Evolutionary conservation across 1,140 invertebrate species (phyloP), one percentile per base, ranked within the genome.

Genomic region (Tyrophagus putrescentiae): DNA sequence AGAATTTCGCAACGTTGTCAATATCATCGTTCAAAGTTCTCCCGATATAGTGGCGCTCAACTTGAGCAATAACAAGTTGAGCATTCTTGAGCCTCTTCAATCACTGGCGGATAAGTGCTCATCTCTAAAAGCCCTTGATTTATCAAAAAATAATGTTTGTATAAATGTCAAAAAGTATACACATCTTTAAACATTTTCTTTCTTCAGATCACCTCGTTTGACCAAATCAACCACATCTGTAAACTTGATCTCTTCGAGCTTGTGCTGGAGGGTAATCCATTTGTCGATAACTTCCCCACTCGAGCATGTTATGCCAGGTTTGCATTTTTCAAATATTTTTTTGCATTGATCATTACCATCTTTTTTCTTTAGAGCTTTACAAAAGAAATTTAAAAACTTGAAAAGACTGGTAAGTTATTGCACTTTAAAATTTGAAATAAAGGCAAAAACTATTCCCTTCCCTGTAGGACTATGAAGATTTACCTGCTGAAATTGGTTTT

Each of bases 131-230:
- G 82, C 85, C 58, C 73, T 94, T 2, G 82, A 90, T 69, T 70
- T 93, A 60, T 80, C 78, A 3, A 82, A 87, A 64, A 94, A 93
- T 69, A n/a, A n/a, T n/a, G n/a, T n/a, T n/a, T n/a, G n/a, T n/a
- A n/a, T n/a, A n/a, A n/a, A n/a, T n/a, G n/a, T n/a, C n/a, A n/a
- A n/a, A n/a, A n/a, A n/a, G n/a, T n/a, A n/a, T n/a, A n/a, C n/a
- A n/a, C n/a, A n/a, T n/a, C n/a, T n/a, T n/a, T n/a, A n/a, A n/a
- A n/a, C n/a, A n/a, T n/a, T n/a, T n/a, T n/a, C n/a, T n/a, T n/a
- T n/a, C n/a, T n/a, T n/a, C 68, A 91, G 87, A 76, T 92, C 61
- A 77, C 74, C 60, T 78, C 80, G 44, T 68, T 87, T 0, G 73
- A 76, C n/a, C 76, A 82, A 45, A 68, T 92, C 60, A 80, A 88